Evolutionary conservation across 2,113 vertebrate species (phyloP).

Genomic region (Coracopsis vasa): DNA sequence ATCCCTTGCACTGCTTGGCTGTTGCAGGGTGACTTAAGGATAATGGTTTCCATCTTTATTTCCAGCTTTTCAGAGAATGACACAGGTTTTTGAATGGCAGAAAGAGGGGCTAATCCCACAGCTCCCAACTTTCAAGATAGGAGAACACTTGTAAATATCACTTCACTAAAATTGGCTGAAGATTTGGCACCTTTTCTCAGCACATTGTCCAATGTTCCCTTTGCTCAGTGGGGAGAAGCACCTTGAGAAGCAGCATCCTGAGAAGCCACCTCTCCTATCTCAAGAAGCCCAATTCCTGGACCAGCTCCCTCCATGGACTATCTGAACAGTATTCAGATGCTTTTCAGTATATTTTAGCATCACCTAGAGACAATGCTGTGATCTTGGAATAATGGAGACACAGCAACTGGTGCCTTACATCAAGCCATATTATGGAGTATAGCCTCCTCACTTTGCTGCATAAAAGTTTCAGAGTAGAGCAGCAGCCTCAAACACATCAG

Average conservation of each 20-base stretch:
- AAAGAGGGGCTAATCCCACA: neutral
- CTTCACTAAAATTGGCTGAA: neutral
- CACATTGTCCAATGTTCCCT: neutral
- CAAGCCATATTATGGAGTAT: fast-evolving
- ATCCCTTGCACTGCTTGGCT: neutral
- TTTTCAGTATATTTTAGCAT: neutral
- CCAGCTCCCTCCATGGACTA: neutral
- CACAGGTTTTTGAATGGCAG: neutral
- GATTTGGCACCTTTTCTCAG: neutral
- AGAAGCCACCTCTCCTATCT: neutral
- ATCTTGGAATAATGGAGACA: neutral
- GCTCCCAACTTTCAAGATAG: neutral
- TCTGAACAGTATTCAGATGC: neutral
- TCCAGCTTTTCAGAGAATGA: neutral
- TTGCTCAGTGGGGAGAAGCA: neutral
- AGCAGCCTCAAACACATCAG: neutral
- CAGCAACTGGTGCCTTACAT: neutral
- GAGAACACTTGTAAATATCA: neutral
- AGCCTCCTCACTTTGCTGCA: neutral
- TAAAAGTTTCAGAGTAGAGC: neutral
- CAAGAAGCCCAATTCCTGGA: fast-evolving
- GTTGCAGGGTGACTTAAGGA: neutral
- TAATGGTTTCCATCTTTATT: neutral
- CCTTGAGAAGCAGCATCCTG: neutral
- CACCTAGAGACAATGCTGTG: neutral